Evolutionary conservation across 2,113 vertebrate species (phyloP), one percentile per base, ranked within the genome.

Genomic region (Poecile atricapillus): DNA sequence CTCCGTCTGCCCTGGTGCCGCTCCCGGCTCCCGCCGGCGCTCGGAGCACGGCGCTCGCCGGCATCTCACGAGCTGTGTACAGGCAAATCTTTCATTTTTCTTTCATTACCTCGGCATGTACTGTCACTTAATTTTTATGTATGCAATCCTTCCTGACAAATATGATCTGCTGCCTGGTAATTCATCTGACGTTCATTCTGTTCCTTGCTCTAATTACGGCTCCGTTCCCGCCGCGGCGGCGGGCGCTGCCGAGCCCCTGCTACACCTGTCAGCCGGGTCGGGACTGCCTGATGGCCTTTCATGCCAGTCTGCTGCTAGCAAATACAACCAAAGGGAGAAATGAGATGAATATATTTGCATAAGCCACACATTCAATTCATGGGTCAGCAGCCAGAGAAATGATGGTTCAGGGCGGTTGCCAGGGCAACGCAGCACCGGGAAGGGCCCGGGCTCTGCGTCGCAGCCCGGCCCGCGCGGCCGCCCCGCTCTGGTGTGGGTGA

Each of bases 51-150:
- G 96, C 78, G 7, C 88, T 82, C 41, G 74, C 94, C 92, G 58
- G 97, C 96, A 91, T 93, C 98, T 97, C 95, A 25, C 47, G 94
- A 91, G 96, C 96, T 89, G 96, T 94, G 98, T 97, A 96, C 20
- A 53, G 98, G 98, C 98, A 98, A 98, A 98, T 98, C 98, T 98
- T 97, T 97, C 98, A 95, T 98, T 98, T 98, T 97, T 96, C 97
- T 98, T 98, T 98, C 98, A 98, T 98, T 98, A 98, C 80, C 91
- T 96, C 96, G 92, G 98, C 98, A 78, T 98, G 98, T 98, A 97
- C 98, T 98, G 98, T 98, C 98, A 98, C 98, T 98, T 98, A 98
- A 98, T 98, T 98, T 97, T 98, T 98, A 97, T 98, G 98, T 98
- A 98, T 98, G 98, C 98, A 97, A 98, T 98, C 97, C 98, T 98